phyloP scores from a whole-genome alignment of 2,113 vertebrate species.

The Conger conger region DNA sequence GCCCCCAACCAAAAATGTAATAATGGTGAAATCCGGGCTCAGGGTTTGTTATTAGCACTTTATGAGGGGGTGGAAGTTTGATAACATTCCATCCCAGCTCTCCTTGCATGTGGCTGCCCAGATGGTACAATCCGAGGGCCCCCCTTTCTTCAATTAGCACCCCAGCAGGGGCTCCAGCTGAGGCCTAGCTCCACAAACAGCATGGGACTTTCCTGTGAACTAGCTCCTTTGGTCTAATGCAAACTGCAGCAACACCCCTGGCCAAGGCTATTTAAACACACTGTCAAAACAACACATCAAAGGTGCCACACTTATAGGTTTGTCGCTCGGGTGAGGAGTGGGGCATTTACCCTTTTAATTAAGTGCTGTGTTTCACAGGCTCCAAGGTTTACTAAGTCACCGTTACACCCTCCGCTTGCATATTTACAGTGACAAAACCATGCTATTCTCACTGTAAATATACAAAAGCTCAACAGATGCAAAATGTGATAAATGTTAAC shows the following conservation, averaged over 20 bases:
- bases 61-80: constrained; percentile 41
- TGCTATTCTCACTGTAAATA: background rate
- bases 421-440: background rate
- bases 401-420: background rate
- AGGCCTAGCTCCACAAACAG: constrained; percentile 51
- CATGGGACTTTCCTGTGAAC: constrained; percentile 26
- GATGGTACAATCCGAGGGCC: constrained; percentile 41
- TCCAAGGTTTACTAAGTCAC: background rate
- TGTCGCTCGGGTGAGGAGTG: background rate
- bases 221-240: background rate
- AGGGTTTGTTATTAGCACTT: constrained; percentile 23
- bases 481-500: background rate
- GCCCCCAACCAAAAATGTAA: background rate
- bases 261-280: constrained; percentile 33
- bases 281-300: constrained; percentile 1
- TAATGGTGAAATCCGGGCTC: background rate
- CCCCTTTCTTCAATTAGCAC: constrained; percentile 51
- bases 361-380: background rate
- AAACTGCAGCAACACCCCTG: constrained; percentile 13
- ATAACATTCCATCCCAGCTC: background rate
- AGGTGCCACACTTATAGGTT: background rate
- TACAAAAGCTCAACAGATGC: background rate
- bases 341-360: background rate
- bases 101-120: constrained; percentile 39
- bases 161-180: constrained; percentile 43